Evolutionary conservation across 2,888 invertebrate genomes (phyloP), one percentile per base, ranked within the genome.

Genomic region (Lepidocyrtinus sp.): DNA sequence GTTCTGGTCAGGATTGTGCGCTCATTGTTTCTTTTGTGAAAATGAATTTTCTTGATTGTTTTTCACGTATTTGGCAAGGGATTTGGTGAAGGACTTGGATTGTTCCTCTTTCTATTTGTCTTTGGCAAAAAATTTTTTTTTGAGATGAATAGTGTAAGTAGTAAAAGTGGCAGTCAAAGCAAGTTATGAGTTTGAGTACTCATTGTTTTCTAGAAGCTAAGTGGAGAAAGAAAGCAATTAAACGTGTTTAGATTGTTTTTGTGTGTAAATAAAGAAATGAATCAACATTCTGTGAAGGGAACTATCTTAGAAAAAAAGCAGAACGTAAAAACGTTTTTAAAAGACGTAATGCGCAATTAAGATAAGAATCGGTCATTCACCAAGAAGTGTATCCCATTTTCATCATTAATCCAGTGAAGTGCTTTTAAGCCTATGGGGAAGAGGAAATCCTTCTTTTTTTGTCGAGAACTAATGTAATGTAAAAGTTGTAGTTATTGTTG

Each of bases 301-400:
- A 2, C 26, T 12, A 59, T 22, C 67, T 50, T 27, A 24, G 45
- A 61, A 21, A 19, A 46, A 36, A 26, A 1, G 1, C 2, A 62
- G 62, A 22, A 24, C 19, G 62, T 9, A 62, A 22, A 62, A 62
- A 19, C 2, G 24, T 25, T 64, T 64, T 55, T 64, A 64, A 64
- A 26, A 70, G 50, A 70, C 50, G 71, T 78, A 79, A 73, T 79
- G 26, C 17, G 78, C 73, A 79, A 73, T 79, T 79, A 79, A 79
- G 78, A 79, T 79, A 73, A 73, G 78, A 45, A 79, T 79, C 78
- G 78, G 78, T 68, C 78, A 72, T 78, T 77, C 77, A 61, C 77
- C 70, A 77, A n/a, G 64, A 64, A 64, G 25, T 26, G 64, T 64
- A 21, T 26, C n/a, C 22, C 24, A 24, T 62, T 62, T 62, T 62